Evolutionary conservation across 2,888 invertebrate species (phyloP), one percentile per base, ranked within the genome.

Genomic region (Lasioglossum malachurum): DNA sequence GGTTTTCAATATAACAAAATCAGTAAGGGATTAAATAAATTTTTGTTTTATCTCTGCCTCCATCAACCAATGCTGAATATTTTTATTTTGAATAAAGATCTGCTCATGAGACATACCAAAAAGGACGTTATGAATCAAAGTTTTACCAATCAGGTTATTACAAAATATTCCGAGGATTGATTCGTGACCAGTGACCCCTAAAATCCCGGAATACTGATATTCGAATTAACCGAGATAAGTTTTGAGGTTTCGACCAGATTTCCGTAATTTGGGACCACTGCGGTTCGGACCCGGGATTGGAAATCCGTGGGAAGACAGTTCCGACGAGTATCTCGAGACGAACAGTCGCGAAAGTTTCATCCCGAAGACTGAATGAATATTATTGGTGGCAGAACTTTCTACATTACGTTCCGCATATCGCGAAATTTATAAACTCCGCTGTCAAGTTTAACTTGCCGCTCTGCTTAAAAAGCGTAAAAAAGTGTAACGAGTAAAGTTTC

Each of bases 321-420:
- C 57, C 12, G n/a, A 57, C 16, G 31, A 31, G 31, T 31, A 31
- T 84, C 53, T 77, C 44, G 60, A 77, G 77, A 80, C 77, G 80
- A 77, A 80, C 41, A 53, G 73, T 77, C 12, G 57, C 49, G 76
- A 69, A 84, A 80, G 49, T 83, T 57, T 76, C 19, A 12, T 31
- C 14, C 23, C 67, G 31, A 64, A 35, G 38, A 46, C 19, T 5
- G 67, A 19, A 67, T 44, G 80, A 78, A 75, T 84, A 78, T 38
- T 49, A 71, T 78, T 57, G 82, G 31, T 31, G 41, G 53, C 5
- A 5, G 7, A 76, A 81, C 64, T 82, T 76, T 73, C 76, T 27
- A 38, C 49, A 71, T 60, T 71, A 64, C 38, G 60, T 80, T 83
- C 4, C 23, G 41, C 60, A 23, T 49, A n/a, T 41, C 49, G 31